These are phyloP conservation scores for Corticium candelabrum DNA, from an alignment of 37 sponge, comb jelly and placozoan species.

Conservation along the genomic window DNA sequence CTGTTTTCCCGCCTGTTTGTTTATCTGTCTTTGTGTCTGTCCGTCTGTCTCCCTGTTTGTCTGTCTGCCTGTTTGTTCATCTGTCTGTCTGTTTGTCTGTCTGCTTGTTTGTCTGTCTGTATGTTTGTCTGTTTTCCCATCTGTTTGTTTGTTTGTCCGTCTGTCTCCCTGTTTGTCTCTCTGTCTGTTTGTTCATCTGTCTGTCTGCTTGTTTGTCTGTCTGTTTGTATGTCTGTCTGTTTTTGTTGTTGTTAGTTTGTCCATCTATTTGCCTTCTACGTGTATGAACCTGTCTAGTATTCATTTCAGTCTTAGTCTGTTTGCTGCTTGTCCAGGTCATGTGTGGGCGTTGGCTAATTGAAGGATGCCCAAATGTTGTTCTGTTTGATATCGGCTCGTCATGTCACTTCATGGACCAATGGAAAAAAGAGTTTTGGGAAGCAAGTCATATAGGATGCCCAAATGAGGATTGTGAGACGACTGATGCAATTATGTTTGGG, in stretches of 20 bases:
- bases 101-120: too few relatives aligned
- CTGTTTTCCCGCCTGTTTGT: too few relatives aligned
- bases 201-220: slow-evolving; percentile 2
- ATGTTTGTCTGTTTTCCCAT: too few relatives aligned
- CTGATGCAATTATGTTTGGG: slow-evolving; percentile 78
- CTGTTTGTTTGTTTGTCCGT: too few relatives aligned
- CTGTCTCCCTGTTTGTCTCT: too few relatives aligned
- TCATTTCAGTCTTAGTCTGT: neutral
- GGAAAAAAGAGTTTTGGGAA: slow-evolving; percentile 87
- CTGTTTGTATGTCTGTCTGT: too few relatives aligned
- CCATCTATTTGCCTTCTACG: neutral
- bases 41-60: too few relatives aligned
- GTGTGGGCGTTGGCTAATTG: slow-evolving; percentile 91
- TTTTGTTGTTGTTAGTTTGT: too few relatives aligned
- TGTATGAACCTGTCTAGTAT: neutral
- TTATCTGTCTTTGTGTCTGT: too few relatives aligned
- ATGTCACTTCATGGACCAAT: slow-evolving; percentile 49
- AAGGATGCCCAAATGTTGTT: slow-evolving; percentile 81
- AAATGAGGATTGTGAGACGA: slow-evolving; percentile 56
- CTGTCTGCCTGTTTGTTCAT: too few relatives aligned
- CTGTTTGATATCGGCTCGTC: slow-evolving; percentile 84
- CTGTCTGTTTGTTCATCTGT: neutral
- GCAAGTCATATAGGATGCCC: slow-evolving; percentile 64
- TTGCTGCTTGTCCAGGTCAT: slow-evolving; percentile 47
- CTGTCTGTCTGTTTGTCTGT: too few relatives aligned